Conservation (phyloP, 2,113 vertebrate species). For the Lophius piscatorius region DNA sequence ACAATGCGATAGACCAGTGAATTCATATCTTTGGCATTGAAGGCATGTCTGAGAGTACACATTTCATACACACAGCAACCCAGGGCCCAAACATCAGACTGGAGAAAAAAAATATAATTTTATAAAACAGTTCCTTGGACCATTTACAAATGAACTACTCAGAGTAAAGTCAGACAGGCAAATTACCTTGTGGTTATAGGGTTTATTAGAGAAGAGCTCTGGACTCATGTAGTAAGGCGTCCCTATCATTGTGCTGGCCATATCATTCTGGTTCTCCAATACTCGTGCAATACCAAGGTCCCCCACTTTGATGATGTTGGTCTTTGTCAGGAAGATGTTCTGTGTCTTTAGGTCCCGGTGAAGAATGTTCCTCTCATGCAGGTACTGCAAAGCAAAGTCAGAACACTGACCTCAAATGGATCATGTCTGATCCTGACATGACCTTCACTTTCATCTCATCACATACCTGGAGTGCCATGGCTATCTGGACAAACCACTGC, state of each 20-base stretch:
- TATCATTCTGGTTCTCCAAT: slow-evolving; percentile 92
- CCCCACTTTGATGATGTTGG: slow-evolving; percentile 97
- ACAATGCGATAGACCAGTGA: slow-evolving; percentile 96
- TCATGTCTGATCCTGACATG: fast-evolving
- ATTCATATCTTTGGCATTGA: slow-evolving; percentile 99
- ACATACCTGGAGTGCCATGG: slow-evolving; percentile 95
- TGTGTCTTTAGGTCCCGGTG: slow-evolving; percentile 98
- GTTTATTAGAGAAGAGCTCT: slow-evolving; percentile 94
- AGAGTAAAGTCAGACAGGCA: background rate
- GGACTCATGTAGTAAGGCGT: slow-evolving; percentile 99
- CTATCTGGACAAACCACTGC: slow-evolving; percentile 98
- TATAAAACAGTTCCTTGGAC: background rate
- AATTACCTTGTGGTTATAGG: slow-evolving; percentile 96
- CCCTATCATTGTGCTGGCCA: slow-evolving; percentile 97
- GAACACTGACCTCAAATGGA: background rate
- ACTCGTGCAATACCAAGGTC: slow-evolving; percentile 96
- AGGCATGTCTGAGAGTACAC: slow-evolving; percentile 96
- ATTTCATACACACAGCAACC: slow-evolving; percentile 98
- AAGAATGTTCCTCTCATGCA: slow-evolving; percentile 94
- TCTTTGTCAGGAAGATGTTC: slow-evolving; percentile 96
- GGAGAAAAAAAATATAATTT: slow-evolving; percentile 20
- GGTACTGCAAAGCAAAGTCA: slow-evolving; percentile 83
- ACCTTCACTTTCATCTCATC: background rate
- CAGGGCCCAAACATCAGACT: slow-evolving; percentile 98
- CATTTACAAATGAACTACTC: background rate